Evolutionary conservation across 2,888 invertebrate species (phyloP).

Genomic region (Tholera decimalis): DNA sequence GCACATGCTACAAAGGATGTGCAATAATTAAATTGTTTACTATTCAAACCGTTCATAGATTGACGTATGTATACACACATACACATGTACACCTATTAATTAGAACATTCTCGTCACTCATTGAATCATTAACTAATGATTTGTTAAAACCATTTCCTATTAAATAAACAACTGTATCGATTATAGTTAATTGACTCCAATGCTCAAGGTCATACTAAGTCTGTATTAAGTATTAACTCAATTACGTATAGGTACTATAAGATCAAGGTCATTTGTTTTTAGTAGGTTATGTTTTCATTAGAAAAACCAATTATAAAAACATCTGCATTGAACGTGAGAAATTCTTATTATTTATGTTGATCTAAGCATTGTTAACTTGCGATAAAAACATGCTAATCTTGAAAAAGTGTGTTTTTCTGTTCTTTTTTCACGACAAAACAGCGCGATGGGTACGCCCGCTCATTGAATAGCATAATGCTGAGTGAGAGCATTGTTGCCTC

Average conservation of each 20-base stretch:
- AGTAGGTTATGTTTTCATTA: constrained; percentile 1
- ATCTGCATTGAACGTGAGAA: neutral
- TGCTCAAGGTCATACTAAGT: constrained; percentile 6
- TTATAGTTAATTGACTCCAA: constrained; percentile 24
- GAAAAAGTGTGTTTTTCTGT: too few species aligned
- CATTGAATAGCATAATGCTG: too few species aligned
- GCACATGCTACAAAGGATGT: neutral
- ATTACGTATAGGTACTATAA: constrained; percentile 15
- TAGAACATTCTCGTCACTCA: neutral
- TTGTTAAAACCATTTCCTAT: neutral
- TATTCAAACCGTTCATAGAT: neutral
- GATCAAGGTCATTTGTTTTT: constrained; percentile 16
- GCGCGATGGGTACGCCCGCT: too few species aligned
- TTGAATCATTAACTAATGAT: constrained; percentile 7
- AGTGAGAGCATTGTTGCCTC: too few species aligned
- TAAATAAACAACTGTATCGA: constrained; percentile 11
- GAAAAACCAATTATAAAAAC: neutral
- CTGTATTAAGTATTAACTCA: constrained; percentile 9
- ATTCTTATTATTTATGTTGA: neutral
- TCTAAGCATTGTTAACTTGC: too few species aligned
- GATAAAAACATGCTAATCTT: too few species aligned
- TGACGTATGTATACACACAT: neutral
- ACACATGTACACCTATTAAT: neutral
- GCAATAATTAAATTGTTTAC: neutral
- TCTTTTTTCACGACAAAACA: too few species aligned